Conservation (phyloP, 2,113 vertebrate genomes). For the Lipophrys pholis region DNA sequence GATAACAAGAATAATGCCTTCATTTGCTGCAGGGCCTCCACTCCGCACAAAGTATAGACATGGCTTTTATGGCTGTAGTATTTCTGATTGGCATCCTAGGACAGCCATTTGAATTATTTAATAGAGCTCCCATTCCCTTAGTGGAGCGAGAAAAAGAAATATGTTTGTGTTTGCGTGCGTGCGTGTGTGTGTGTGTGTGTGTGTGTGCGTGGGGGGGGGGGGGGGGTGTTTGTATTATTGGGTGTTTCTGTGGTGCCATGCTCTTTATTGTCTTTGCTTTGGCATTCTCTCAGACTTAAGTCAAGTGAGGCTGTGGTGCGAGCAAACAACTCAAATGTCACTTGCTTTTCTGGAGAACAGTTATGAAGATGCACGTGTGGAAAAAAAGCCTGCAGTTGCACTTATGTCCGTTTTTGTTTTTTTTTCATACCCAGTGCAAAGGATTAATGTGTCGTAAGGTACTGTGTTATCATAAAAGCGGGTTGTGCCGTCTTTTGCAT, state of each 20-base stretch:
- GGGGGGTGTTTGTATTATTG: slow-evolving; percentile 48
- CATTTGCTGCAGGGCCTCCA: slow-evolving; percentile 80
- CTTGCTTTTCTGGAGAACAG: slow-evolving; percentile 13
- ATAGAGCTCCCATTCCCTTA: slow-evolving; percentile 72
- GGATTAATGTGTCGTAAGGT: too few relatives aligned
- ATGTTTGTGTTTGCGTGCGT: slow-evolving; percentile 60
- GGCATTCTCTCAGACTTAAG: slow-evolving; percentile 53
- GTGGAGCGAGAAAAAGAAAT: slow-evolving; percentile 61
- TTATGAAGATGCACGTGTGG: not conserved
- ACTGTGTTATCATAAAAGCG: too few relatives aligned
- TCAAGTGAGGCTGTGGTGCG: slow-evolving; percentile 51
- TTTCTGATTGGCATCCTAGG: slow-evolving; percentile 85
- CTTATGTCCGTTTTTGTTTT: too few relatives aligned
- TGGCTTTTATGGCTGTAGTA: slow-evolving; percentile 85
- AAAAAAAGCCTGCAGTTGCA: not conserved
- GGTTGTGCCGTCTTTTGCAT: too few relatives aligned
- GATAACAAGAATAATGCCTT: slow-evolving; percentile 85
- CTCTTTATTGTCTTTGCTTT: slow-evolving; percentile 63
- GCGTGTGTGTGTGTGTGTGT: slow-evolving; percentile 29
- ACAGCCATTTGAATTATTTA: slow-evolving; percentile 86
- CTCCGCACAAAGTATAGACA: slow-evolving; percentile 77
- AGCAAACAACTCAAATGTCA: slow-evolving; percentile 40
- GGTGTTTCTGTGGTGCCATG: slow-evolving; percentile 32
- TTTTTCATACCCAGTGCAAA: too few relatives aligned
- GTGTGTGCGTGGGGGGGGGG: too few relatives aligned